A percentile compares a stretch with the other conserved stretches of the same genome.
Evolutionary conservation across 2,888 invertebrate genomes (phyloP).

Genomic region (Operophtera brumata): DNA sequence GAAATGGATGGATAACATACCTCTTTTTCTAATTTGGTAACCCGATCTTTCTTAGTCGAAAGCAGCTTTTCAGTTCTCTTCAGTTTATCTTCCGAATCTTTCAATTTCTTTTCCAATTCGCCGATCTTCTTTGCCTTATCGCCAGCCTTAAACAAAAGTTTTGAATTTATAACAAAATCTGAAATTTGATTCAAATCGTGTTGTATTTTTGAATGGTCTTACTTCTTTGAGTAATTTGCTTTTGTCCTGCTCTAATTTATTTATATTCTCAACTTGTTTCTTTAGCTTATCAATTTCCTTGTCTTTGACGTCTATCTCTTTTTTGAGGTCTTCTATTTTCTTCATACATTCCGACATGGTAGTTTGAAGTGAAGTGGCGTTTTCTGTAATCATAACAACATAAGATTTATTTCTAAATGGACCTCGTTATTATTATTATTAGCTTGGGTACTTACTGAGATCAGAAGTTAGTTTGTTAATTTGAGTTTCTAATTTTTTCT

Average conservation of each 20-base stretch:
- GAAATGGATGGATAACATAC: conserved; percentile 56
- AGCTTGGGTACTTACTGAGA: conserved; percentile 71
- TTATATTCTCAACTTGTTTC: conserved; percentile 76
- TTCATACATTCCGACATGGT: conserved; percentile 78
- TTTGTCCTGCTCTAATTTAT: conserved; percentile 78
- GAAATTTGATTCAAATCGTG: neutral
- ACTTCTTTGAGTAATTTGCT: conserved; percentile 82
- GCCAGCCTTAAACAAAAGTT: conserved; percentile 70
- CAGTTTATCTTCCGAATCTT: conserved; percentile 84
- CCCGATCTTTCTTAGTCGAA: conserved; percentile 78
- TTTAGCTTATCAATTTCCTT: conserved; percentile 82
- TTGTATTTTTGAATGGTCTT: conserved; percentile 16
- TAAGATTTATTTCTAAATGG: neutral
- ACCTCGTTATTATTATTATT: too few relatives aligned
- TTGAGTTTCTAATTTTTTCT: conserved; percentile 81
- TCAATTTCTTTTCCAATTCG: conserved; percentile 84
- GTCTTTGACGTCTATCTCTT: conserved; percentile 83
- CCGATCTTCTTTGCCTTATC: conserved; percentile 82
- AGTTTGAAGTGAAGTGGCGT: conserved; percentile 75
- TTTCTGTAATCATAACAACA: conserved; percentile 62
- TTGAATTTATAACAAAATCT: neutral
- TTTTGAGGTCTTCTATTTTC: conserved; percentile 84
- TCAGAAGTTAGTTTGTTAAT: conserved; percentile 81
- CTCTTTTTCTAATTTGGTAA: conserved; percentile 82
- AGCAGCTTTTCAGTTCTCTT: conserved; percentile 81